Conservation (phyloP, 2,888 invertebrate genomes). For the Mythimna loreyi region DNA sequence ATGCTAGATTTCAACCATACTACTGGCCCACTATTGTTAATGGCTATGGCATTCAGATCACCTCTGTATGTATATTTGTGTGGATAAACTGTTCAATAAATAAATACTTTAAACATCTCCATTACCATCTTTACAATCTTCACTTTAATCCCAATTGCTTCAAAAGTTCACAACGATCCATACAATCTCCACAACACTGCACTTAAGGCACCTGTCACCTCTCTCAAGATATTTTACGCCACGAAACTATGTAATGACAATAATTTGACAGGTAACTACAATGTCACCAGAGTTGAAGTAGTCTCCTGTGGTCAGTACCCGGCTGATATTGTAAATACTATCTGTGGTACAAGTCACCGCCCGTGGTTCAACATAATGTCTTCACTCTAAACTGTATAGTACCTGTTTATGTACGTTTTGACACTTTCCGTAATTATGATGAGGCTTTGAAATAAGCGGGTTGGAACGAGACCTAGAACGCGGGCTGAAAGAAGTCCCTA, state of each 20-base stretch:
- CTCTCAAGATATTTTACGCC: conserved; percentile 53
- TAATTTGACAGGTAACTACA: conserved; percentile 66
- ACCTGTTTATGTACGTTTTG: conserved; percentile 66
- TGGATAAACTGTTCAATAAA: neutral
- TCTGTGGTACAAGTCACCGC: conserved; percentile 65
- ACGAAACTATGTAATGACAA: conserved; percentile 54
- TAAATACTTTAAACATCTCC: neutral
- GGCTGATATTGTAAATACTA: conserved; percentile 8
- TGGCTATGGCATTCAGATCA: neutral
- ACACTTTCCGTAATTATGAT: conserved; percentile 63
- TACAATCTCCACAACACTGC: conserved; percentile 22
- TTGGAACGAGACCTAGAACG: neutral
- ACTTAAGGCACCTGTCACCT: conserved; percentile 45
- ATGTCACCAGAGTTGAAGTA: conserved; percentile 72
- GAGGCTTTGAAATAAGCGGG: conserved; percentile 40
- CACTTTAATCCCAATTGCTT: conserved; percentile 11
- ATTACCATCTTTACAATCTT: conserved; percentile 19
- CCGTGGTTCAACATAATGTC: conserved; percentile 66
- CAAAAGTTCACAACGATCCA: conserved; percentile 23
- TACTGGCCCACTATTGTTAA: neutral
- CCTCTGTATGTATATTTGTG: neutral
- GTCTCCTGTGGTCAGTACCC: conserved; percentile 68
- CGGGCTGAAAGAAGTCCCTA: neutral
- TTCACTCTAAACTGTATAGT: conserved; percentile 62
- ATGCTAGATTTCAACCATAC: neutral